Conservation (phyloP, 2,888 invertebrate species). For the Ernsta delagoae region DNA sequence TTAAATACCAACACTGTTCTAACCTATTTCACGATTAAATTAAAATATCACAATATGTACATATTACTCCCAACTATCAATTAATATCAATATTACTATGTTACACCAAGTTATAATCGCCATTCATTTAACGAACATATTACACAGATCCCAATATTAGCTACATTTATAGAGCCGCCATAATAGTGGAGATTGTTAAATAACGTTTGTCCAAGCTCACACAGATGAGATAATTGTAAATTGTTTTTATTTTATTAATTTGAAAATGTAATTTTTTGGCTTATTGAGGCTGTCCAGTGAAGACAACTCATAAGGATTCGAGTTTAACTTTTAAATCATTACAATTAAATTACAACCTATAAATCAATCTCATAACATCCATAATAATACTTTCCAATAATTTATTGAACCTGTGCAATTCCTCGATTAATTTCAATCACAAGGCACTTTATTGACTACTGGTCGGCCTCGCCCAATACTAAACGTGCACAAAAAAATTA, state of each 20-base stretch:
- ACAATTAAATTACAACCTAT: slow-evolving; percentile 45
- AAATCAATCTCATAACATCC: slow-evolving; percentile 53
- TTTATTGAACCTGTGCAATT: slow-evolving; percentile 48
- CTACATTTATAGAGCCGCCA: slow-evolving; percentile 44
- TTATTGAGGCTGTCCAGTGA: slow-evolving; percentile 18
- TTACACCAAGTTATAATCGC: slow-evolving; percentile 52
- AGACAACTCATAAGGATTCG: slow-evolving; percentile 22
- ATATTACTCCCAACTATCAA: slow-evolving; percentile 73
- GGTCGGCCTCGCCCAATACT: slow-evolving; percentile 45
- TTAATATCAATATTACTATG: slow-evolving; percentile 69
- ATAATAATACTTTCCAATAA: slow-evolving; percentile 68
- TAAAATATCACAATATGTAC: slow-evolving; percentile 85
- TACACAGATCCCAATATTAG: slow-evolving; percentile 55
- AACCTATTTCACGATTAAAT: slow-evolving; percentile 79
- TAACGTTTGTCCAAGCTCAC: slow-evolving; percentile 34
- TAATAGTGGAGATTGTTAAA: slow-evolving; percentile 44
- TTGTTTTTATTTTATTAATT: too few species aligned
- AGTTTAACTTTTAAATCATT: slow-evolving; percentile 42
- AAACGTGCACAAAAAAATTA: slow-evolving; percentile 45
- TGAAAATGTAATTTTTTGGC: too few species aligned
- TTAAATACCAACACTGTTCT: slow-evolving; percentile 61
- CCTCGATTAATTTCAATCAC: slow-evolving; percentile 50
- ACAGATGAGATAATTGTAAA: slow-evolving; percentile 18
- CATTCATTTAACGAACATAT: slow-evolving; percentile 51
- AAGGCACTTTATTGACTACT: slow-evolving; percentile 63